phyloP scores from a whole-genome alignment of 37 sponge, comb jelly and placozoan genomes.

The Spongilla lacustris region DNA sequence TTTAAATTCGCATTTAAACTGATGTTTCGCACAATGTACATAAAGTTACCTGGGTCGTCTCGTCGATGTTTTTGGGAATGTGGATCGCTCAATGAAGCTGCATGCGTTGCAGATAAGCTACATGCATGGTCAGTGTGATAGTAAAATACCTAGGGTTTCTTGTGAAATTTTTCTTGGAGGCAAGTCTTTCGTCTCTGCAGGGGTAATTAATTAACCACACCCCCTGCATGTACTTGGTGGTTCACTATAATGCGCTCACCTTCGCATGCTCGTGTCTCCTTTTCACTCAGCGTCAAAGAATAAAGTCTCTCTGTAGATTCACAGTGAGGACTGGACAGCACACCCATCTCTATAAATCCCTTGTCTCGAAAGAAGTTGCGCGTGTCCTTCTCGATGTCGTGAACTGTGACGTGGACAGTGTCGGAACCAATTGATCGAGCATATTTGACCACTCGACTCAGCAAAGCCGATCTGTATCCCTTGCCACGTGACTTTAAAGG shows the following conservation, averaged over 20 bases:
- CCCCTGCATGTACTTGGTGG: not conserved
- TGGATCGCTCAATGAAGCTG: not conserved
- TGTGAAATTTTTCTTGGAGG: not conserved
- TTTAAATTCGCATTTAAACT: not conserved
- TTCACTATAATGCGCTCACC: not conserved
- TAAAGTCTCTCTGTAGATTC: not conserved
- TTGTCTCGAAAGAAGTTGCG: not conserved
- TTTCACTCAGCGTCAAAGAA: not conserved
- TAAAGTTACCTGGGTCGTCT: not conserved
- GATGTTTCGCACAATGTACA: not conserved
- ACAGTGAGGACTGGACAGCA: not conserved
- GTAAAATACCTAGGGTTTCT: not conserved
- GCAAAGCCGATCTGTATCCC: not conserved
- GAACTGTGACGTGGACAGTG: not conserved
- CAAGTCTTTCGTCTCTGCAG: not conserved
- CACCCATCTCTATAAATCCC: not conserved
- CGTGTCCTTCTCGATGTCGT: not conserved
- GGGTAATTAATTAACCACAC: too few species aligned
- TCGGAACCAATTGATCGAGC: not conserved
- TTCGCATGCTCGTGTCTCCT: too few species aligned
- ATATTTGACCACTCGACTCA: not conserved
- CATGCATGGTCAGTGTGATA: too few species aligned
- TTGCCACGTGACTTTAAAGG: not conserved
- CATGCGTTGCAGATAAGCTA: too few species aligned
- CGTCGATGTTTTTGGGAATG: not conserved